Base-by-base conservation (phyloP, 2,888 invertebrate genomes). In the Plusia festucae region DNA sequence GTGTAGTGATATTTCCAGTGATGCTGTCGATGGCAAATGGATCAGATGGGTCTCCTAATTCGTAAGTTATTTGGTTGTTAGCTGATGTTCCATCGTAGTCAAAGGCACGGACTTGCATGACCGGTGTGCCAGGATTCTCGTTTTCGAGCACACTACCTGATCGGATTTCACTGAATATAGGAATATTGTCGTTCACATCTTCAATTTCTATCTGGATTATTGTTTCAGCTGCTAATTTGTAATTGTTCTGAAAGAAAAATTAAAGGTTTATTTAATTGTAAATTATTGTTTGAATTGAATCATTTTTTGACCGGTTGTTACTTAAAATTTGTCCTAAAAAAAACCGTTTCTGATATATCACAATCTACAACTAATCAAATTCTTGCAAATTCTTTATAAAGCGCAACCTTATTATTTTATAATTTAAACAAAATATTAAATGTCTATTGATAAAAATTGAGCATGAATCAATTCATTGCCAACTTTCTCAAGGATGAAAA, bases 161-260 rank as follows among this genome's bases (percentile, higher is more conserved):
- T 82, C 97, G 96, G 15, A 97, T 96, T 89, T 98, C 98, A 53
- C 97, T 97, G 85, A 99, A 98, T 78, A 97, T 96, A 0, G 97
- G 99, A 78, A 98, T 97, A 85, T 98, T 98, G 88, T 99, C 99
- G 85, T 99, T 99, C 0, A 98, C 98, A 88, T 99, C 99, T 85
- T 96, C 95, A 0, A 99, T 96, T 89, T 97, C 96, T 34, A 99
- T 97, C 82, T 96, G 96, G 58, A 98, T 96, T 61, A 97, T 96
- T 15, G 97, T 97, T 91, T 98, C 98, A 2, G 97, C 97, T 3
- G 97, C 97, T 87, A 98, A 91, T 83, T 97, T 96, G 85, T 97
- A 97, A 81, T 97, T 97, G 89, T 98, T 98, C 93, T 97, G 95
- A 53, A 52, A 69, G 79, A 57, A 8, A 60, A 24, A 30, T 0